Evolutionary conservation across 53 echinoderm and acorn worm species (phyloP), one percentile per base, ranked within the genome.

Genomic region (Holothuria leucospilota): DNA sequence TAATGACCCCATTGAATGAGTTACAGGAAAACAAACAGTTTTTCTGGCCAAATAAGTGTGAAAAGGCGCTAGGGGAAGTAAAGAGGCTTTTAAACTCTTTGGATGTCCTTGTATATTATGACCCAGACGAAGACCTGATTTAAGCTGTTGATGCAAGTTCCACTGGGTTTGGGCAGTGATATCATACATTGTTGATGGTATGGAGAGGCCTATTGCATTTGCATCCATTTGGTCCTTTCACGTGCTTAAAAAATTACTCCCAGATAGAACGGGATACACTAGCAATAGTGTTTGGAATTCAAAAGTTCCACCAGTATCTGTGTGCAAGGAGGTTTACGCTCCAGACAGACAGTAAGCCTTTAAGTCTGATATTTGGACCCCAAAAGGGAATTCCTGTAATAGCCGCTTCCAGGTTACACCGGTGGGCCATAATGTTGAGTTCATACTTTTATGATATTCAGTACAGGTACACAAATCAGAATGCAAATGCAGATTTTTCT

Each of bases 91-190:
- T 85, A 27, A 53, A n/a, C 16, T 70, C 85, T 8, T 29, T 28
- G 25, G 60, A 68, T 51, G 87, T 86, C 29, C 63, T 86, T 20
- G 77, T 77, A 0, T 78, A 86, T 28, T 86, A 38, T 61, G 87
- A 78, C 30, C 61, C 51, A 2, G 42, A 18, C 10, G 74, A 86
- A 46, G 12, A 39, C 29, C 18, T 77, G 5, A 13, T 86, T 14
- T 38, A 75, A 24, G 63, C 77, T 21, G 53, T 27, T 59, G 78
- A 77, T 77, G 87, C 87, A 9, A 77, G 77, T 14, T 61, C 65
- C 21, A 62, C n/a, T 77, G 77, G 77, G 5, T 6, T 29, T 29
- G 79, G 26, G 59, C 53, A 0, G 59, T 58, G 20, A 49, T 60
- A 5, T n/a, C 79, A 26, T 24, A 79, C 13, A 58, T 60, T 34